Base-by-base conservation (phyloP, 1,140 invertebrate species). In the Drosophila ohnishii region DNA sequence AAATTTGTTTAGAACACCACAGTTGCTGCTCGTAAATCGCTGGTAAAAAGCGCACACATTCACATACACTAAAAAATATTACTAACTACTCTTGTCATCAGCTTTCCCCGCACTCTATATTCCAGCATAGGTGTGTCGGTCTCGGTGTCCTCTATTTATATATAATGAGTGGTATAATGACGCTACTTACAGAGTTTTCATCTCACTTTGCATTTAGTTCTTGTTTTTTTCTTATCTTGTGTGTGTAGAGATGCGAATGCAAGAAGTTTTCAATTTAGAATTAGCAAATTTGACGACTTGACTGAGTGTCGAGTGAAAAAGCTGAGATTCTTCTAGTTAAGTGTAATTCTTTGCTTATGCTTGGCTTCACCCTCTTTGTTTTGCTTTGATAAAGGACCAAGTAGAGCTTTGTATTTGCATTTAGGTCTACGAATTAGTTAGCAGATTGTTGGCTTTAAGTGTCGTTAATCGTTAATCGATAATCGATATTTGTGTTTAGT, bases 21-120 rank as follows among this genome's bases (percentile, higher is more conserved):
- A 87, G 82, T 73, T 82, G 82, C 78, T 86, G 82, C 82, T 85
- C 78, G 78, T 86, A 86, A 71, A 85, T 80, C 74, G 81, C 77
- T 64, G 60, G 75, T 83, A 86, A 86, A 86, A 86, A 87, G 83
- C 63, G 79, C 69, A 77, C 74, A 74, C 66, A 73, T 81, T 47
- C 57, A 75, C 63, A 72, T 58, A 63, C 75, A 71, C 75, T 71
- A 69, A 70, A 76, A 84, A 80, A 75, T 78, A 71, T 78, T 82
- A 81, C 82, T 87, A 85, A 59, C 82, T 85, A 87, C 70, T 47
- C 71, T 76, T 55, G 34, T 79, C 78, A 74, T 83, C 80, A 66
- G 69, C 80, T 76, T 58, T n/a, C 19, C 28, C 40, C 59, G 56
- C 45, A 75, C 69, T 71, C 60, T 80, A 65, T 80, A 61, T 74